A percentile compares a stretch with the other conserved stretches of the same genome.
Evolutionary conservation across 2,797 vertebrate genomes (phyloP).

Genomic region (Antennarius maculatus): DNA sequence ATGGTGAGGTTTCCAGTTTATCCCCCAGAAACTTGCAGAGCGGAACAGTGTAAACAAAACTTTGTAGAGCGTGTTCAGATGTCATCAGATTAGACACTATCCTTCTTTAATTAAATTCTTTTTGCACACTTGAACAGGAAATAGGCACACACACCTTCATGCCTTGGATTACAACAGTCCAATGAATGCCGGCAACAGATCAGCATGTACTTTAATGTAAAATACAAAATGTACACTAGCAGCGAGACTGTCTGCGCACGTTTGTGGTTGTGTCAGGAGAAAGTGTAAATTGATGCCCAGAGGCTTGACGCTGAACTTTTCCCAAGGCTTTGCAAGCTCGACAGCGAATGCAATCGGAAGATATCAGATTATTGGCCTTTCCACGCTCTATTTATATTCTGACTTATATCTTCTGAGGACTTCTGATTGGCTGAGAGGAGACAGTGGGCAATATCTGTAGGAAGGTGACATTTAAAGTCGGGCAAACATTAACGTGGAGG

Average conservation of each 20-base stretch:
- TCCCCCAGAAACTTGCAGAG: background rate
- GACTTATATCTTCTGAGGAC: background rate
- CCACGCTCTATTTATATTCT: conserved; percentile 37
- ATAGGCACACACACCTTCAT: background rate
- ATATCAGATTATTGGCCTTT: conserved; percentile 52
- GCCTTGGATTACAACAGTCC: too few species aligned
- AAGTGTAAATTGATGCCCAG: conserved; percentile 39
- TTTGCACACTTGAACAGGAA: conserved; percentile 5
- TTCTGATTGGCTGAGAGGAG: background rate
- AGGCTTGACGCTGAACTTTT: conserved; percentile 24
- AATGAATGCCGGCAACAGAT: too few species aligned
- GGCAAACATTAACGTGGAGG: conserved; percentile 12
- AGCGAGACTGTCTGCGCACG: background rate
- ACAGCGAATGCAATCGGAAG: conserved; percentile 35
- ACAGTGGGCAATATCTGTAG: background rate
- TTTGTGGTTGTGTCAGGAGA: background rate
- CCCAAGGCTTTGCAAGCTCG: conserved; percentile 18
- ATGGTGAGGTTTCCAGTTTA: background rate
- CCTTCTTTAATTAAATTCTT: background rate
- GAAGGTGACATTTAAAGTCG: background rate
- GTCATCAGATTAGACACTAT: too few species aligned
- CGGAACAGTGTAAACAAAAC: background rate
- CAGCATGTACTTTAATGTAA: too few species aligned
- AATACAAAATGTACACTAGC: background rate
- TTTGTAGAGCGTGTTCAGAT: too few species aligned